Conservation (phyloP, 2,113 vertebrate species). For the Laterallus jamaicensis region DNA sequence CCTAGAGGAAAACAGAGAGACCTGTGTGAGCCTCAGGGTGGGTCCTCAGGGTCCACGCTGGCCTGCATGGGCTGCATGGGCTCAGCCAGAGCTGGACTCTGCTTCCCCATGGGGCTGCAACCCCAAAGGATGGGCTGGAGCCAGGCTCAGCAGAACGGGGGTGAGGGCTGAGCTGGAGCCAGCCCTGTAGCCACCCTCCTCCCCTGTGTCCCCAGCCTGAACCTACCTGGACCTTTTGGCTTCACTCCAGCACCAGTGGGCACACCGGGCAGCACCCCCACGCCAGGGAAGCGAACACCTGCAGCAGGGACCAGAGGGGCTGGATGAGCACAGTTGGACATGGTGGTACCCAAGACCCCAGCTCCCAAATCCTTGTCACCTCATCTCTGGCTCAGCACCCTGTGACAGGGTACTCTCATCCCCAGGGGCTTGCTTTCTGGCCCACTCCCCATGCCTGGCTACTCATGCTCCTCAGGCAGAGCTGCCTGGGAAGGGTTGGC, state of each 20-base stretch:
- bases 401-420: neutral
- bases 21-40: fast-evolving
- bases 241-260: conserved; percentile 88
- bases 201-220: no score
- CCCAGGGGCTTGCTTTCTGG: neutral
- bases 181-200: neutral
- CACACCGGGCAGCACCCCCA: conserved; percentile 91
- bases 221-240: conserved; percentile 82
- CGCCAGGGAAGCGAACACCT: conserved; percentile 87
- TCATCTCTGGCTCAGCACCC: neutral
- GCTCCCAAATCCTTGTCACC: neutral
- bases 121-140: neutral
- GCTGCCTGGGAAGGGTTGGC: neutral
- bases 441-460: fast-evolving
- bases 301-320: neutral
- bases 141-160: neutral
- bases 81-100: neutral
- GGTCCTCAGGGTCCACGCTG: neutral
- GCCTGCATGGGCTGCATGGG: neutral
- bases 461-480: fast-evolving
- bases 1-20: conserved; percentile 23
- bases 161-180: neutral
- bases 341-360: fast-evolving
- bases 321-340: neutral
- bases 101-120: neutral